Conservation (phyloP, 2,797 vertebrate genomes). For the Serranus cabrilla region DNA sequence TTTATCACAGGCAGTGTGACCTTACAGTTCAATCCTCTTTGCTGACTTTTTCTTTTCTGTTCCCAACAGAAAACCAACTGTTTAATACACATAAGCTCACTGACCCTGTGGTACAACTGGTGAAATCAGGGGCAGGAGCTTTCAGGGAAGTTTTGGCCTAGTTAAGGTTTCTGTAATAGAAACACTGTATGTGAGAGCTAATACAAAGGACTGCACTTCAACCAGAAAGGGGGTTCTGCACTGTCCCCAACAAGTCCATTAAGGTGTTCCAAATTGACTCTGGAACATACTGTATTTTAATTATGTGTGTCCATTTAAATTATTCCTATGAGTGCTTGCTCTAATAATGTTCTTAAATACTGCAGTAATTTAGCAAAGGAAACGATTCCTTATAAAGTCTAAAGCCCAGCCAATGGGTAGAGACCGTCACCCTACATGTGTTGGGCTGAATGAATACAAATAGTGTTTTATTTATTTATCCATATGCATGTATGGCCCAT, state of each 20-base stretch:
- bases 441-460: too few relatives aligned
- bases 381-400: not conserved
- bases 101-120: not conserved
- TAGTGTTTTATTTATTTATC: too few relatives aligned
- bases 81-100: slow-evolving; percentile 12
- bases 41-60: not conserved
- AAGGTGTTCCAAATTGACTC: not conserved
- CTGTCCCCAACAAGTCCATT: not conserved
- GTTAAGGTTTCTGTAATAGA: slow-evolving; percentile 2
- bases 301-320: not conserved
- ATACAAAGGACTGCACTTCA: slow-evolving; percentile 2
- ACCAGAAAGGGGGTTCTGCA: slow-evolving; percentile 3
- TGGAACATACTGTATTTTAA: too few relatives aligned
- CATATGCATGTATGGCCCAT: too few relatives aligned
- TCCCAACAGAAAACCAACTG: not conserved
- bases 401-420: not conserved
- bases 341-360: not conserved
- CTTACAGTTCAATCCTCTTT: not conserved
- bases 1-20: not conserved
- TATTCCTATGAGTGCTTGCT: not conserved
- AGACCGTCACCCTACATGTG: too few relatives aligned
- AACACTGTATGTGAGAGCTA: not conserved
- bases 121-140: not conserved
- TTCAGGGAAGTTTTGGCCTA: not conserved
- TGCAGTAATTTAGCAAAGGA: not conserved